Conservation (phyloP, 2,888 invertebrate species). For the Drosophila rubida region DNA sequence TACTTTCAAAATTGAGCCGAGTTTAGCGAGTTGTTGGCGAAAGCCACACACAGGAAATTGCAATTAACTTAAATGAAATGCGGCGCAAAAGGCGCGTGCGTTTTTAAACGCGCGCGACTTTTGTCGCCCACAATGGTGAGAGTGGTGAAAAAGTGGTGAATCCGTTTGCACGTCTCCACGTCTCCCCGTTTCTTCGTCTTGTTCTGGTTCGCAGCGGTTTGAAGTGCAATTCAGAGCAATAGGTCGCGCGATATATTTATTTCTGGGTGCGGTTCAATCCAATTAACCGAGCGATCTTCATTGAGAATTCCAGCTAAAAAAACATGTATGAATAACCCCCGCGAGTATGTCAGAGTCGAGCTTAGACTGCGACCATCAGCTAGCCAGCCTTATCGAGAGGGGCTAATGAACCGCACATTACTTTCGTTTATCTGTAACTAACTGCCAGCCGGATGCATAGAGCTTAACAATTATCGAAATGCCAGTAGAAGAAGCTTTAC, state of each 20-base stretch:
- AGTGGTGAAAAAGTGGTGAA: not conserved
- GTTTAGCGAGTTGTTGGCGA: constrained; percentile 52
- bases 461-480: not conserved
- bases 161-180: too few species aligned
- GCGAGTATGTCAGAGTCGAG: not conserved
- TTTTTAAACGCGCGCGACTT: constrained; percentile 13
- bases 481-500: constrained; percentile 9
- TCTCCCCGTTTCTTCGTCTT: too few species aligned
- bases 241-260: constrained; percentile 24
- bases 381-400: constrained; percentile 13
- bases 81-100: constrained; percentile 34
- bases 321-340: not conserved
- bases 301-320: constrained; percentile 5
- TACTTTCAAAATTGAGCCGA: constrained; percentile 71
- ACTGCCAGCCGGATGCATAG: constrained; percentile 18
- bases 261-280: constrained; percentile 31
- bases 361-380: too few species aligned
- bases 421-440: constrained; percentile 8
- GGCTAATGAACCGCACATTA: constrained; percentile 19
- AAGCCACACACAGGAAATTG: constrained; percentile 56
- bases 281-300: constrained; percentile 30
- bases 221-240: constrained; percentile 33
- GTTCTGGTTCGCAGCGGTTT: constrained; percentile 18
- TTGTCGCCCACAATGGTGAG: constrained; percentile 29
- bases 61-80: constrained; percentile 61